A percentile compares a stretch with the other conserved stretches of the same genome.
These are phyloP conservation scores for Danionella cerebrum DNA, from an alignment of 2,113 vertebrate species.

Conservation along the genomic window DNA sequence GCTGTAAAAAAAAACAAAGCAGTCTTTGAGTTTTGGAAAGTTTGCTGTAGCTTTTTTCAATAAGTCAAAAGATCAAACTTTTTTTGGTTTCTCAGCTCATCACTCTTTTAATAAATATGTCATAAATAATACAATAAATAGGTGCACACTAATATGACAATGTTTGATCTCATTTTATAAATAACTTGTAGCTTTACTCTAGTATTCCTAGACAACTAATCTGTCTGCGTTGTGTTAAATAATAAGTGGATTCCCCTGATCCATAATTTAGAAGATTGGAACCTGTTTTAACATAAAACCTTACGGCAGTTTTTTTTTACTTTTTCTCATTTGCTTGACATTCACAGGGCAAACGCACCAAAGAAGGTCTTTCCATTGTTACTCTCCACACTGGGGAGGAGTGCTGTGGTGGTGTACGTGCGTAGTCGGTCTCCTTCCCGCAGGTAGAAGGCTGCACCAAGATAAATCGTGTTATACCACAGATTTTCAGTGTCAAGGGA, in stretches of 20 bases:
- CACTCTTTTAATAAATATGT: no score
- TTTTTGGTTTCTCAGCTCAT: no score
- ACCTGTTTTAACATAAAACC: conserved; percentile 39
- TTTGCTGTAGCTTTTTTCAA: no score
- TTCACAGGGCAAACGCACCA: conserved; percentile 61
- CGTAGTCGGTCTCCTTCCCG: conserved; percentile 42
- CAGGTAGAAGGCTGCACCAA: conserved; percentile 62
- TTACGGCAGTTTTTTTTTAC: not conserved
- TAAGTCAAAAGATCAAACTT: no score
- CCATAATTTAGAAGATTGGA: not conserved
- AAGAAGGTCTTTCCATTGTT: conserved; percentile 54
- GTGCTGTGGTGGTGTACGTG: conserved; percentile 30
- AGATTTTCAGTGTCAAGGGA: rapidly evolving
- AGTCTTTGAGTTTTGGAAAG: no score
- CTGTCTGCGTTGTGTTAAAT: no score
- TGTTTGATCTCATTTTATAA: no score
- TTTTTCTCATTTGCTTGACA: not conserved
- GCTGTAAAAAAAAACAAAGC: no score
- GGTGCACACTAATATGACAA: not conserved
- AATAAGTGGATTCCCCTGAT: not conserved
- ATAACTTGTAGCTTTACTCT: not conserved
- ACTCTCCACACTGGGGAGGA: conserved; percentile 34
- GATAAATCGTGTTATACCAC: conserved; percentile 53
- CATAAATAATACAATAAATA: conserved; percentile 48
- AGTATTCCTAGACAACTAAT: not conserved